Base-by-base conservation (phyloP, 2,888 invertebrate species). In the Diarsia mendica region DNA sequence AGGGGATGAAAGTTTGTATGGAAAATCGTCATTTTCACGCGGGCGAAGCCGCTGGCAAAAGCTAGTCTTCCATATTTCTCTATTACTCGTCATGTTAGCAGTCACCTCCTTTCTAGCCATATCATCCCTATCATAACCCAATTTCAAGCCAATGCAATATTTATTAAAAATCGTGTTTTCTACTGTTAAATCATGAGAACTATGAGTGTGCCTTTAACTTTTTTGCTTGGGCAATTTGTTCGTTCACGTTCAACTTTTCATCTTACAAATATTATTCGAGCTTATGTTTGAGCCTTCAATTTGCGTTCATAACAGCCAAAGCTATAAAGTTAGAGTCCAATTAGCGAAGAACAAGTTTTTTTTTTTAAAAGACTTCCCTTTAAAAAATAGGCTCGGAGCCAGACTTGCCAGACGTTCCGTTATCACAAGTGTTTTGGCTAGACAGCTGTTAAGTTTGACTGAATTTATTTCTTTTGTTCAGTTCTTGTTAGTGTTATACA, bases 341-440 rank as follows among this genome's bases (percentile, higher is more conserved):
- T 81, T 80, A 78, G 61, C 11, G 39, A 58, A 44, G 63, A 55
- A 51, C 3, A 13, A n/a, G 48, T 67, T 67, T 67, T 63, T 48
- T 11, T 0, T 5, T 0, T 48, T 71, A 61, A 23, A 71, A 13
- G 0, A 20, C 3, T 60, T 77, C 11, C 46, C 23, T 44, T 9
- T 13, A 55, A 58, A 82, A 46, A 65, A 51, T 72, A 69, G 60
- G 33, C 61, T n/a, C 23, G 2, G 72, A 70, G 70, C 67, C 61
- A 66, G 74, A 63, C 80, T 74, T 15, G 15, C n/a, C 28, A 63
- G 68, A 44, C 49, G 49, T 72, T 72, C 28, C 46, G 58, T 69
- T 71, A 70, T 61, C 51, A 75, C 72, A 73, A 73, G 58, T 75
- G 58, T 67, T 75, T 81, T 28, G 23, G 65, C 53, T 67, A 48